phyloP scores from a whole-genome alignment of 2,113 vertebrate genomes.

The Verasper variegatus region DNA sequence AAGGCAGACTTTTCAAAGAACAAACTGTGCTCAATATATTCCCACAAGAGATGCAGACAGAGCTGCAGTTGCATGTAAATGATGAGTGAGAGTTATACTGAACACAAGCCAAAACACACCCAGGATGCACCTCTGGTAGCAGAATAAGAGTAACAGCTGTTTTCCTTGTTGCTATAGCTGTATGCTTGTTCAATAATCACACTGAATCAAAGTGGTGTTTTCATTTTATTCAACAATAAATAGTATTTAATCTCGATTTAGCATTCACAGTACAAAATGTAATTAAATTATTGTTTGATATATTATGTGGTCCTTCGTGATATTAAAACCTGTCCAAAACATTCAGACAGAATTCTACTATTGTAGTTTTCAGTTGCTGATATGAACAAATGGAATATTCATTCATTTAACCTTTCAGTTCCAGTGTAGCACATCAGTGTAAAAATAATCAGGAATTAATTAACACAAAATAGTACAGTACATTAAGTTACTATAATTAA shows the following conservation, averaged over 20 bases:
- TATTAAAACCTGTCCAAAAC: not conserved
- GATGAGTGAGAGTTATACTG: not conserved
- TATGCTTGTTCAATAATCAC: not conserved
- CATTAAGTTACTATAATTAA: not conserved
- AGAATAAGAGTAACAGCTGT: not conserved
- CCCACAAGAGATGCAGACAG: constrained; percentile 11
- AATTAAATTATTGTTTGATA: not conserved
- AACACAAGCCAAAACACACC: not conserved
- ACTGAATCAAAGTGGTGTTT: not conserved
- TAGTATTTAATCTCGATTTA: not conserved
- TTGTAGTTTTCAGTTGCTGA: not conserved
- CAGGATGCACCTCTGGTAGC: not conserved
- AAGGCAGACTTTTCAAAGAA: constrained; percentile 2
- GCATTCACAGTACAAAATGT: constrained; percentile 20
- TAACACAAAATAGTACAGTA: not conserved
- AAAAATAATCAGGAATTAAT: not conserved
- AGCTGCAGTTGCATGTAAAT: constrained; percentile 12
- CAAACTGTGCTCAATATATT: constrained; percentile 12
- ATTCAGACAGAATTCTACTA: not conserved
- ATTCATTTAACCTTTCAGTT: constrained; percentile 17
- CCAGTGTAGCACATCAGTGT: constrained; percentile 7
- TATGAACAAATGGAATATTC: constrained; percentile 3
- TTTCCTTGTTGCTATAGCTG: not conserved
- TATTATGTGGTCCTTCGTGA: not conserved
- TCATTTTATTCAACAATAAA: constrained; percentile 53